Evolutionary conservation across 1,140 invertebrate genomes (phyloP).

Genomic region (Homarus americanus): DNA sequence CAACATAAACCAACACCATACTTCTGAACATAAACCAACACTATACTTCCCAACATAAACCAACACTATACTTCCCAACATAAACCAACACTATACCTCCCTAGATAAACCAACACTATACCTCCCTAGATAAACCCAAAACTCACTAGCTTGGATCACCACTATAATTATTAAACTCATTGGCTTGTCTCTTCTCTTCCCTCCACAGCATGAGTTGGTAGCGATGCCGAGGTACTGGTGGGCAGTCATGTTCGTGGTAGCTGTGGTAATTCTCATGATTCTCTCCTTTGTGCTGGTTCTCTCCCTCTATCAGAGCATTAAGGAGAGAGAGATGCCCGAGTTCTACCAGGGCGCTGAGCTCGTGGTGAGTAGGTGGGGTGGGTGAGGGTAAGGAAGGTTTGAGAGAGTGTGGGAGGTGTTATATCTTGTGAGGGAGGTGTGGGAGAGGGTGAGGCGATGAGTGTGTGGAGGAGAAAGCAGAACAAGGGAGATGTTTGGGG

Average conservation of each 20-base stretch:
- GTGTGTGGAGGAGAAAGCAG: too few relatives aligned
- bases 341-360: slow-evolving; percentile 51
- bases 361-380: slow-evolving; percentile 13
- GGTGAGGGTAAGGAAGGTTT: not conserved
- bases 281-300: slow-evolving; percentile 43
- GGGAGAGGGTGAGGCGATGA: not conserved
- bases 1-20: too few relatives aligned
- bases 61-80: too few relatives aligned
- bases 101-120: too few relatives aligned
- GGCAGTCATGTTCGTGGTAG: slow-evolving; percentile 53
- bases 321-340: slow-evolving; percentile 25
- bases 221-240: slow-evolving; percentile 39
- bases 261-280: slow-evolving; percentile 47
- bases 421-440: not conserved
- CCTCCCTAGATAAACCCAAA: too few relatives aligned
- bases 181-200: too few relatives aligned
- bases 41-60: too few relatives aligned
- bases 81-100: too few relatives aligned
- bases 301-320: slow-evolving; percentile 35
- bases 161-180: too few relatives aligned
- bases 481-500: not conserved
- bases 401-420: not conserved
- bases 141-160: too few relatives aligned
- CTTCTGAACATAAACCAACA: too few relatives aligned
- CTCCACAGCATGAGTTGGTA: slow-evolving; percentile 27